Base-by-base conservation (phyloP, 2,888 invertebrate genomes). In the Leptinotarsa tumamoca region DNA sequence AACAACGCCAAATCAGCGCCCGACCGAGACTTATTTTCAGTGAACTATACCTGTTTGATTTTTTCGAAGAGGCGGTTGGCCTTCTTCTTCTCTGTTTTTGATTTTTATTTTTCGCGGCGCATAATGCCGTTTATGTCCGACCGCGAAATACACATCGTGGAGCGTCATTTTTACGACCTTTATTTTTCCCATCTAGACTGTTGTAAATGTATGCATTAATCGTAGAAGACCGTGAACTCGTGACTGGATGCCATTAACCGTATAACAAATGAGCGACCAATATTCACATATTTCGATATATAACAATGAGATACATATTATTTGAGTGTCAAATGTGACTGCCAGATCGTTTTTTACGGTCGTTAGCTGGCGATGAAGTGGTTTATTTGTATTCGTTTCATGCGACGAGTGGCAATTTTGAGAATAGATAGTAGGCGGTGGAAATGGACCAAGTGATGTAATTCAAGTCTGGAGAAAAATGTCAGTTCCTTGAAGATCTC, bases 221-320 rank as follows among this genome's bases (percentile, higher is more conserved):
- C 75, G 73, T 66, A 15, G 33, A 72, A 74, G 74, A 71, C 77
- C 79, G 52, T 79, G 77, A 79, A 79, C 79, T 69, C 73, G 63
- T 50, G 72, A 74, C 69, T 77, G 58, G 56, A 50, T 67, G 70
- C 74, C 72, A 68, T 75, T 75, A 72, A 73, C 73, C 73, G 33
- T 68, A 43, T 71, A 74, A 71, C 68, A 73, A 43, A 63, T 43
- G 63, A 63, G 43, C 43, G n/a, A 43, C 63, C 68, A 27, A 69
- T 73, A 49, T 21, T 54, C 56, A 23, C 63, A 63, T 63, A 63
- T 43, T n/a, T n/a, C 27, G 17, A 63, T 63, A 21, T 21, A 21
- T 63, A 7, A 63, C n/a, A 61, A 61, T 27, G 23, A n/a, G 17
- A 27, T 63, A 63, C n/a, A 63, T 61, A 61, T 63, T n/a, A 33